Base-by-base conservation (phyloP, 2,113 vertebrate species). In the Sinocyclocheilus grahami region DNA sequence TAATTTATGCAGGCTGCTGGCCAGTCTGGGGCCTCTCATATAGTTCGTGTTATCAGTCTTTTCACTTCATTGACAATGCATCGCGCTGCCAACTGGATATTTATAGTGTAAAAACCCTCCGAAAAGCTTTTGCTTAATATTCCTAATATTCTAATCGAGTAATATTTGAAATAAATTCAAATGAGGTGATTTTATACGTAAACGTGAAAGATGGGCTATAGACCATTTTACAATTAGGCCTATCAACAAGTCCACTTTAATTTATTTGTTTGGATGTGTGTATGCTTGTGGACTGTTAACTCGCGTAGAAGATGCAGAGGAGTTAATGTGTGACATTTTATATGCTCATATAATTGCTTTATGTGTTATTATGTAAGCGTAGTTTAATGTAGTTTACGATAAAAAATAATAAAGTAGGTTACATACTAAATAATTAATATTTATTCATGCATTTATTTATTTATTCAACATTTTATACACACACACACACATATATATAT, bases 1-100 rank as follows among this genome's bases (percentile, higher is more conserved):
- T 81, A 81, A 81, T 82, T 65, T 67, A 82, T 82, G 39, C 79
- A 82, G 78, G 55, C 78, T 42, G 7, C 55, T 80, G 78, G 78
- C 58, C 55, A 63, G 55, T 24, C 16, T 48, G 13, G 30, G 78
- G 33, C 55, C 75, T 55, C 30, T 42, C 55, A 80, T 79, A 62
- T 80, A 63, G 58, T 80, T 80, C 78, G 48, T 58, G 76, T 55
- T 42, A 42, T 42, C 33, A 39, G 78, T 63, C 78, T 62, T 80
- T 80, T 80, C 33, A 39, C 55, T 62, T 80, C 18, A 78, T 58
- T 79, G 53, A 60, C 77, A 79, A 79, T 60, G 37, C 30, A 20
- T 55, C 48, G 27, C 8, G 51, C 27, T 58, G 77, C 53, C 77
- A 79, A 79, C 53, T 60, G n/a, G n/a, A n/a, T n/a, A 80, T 80